phyloP scores from a whole-genome alignment of 2,888 invertebrate species.

The Crocallis elinguaria region DNA sequence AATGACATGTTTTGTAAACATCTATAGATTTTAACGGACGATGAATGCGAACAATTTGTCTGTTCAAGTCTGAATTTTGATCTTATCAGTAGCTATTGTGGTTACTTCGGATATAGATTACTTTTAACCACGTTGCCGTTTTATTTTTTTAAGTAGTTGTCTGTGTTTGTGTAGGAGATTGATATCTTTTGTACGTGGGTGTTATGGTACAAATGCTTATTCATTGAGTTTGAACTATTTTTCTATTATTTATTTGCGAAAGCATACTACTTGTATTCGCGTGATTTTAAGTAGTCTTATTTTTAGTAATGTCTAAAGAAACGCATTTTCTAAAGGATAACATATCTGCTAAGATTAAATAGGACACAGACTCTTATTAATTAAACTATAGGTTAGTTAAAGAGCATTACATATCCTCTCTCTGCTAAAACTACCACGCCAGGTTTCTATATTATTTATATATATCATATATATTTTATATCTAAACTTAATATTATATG shows the following conservation, averaged over 20 bases:
- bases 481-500: too few species aligned
- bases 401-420: too few species aligned
- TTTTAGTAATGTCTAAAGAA: too few species aligned
- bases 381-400: too few species aligned
- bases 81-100: conserved; percentile 75
- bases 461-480: too few species aligned
- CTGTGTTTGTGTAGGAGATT: conserved; percentile 33
- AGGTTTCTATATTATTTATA: too few species aligned
- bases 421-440: too few species aligned
- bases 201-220: conserved; percentile 28
- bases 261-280: conserved; percentile 32
- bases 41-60: conserved; percentile 74
- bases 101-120: conserved; percentile 63
- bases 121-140: conserved; percentile 52
- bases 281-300: too few species aligned
- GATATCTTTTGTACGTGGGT: conserved; percentile 36
- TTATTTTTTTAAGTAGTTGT: conserved; percentile 54
- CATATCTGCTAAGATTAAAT: too few species aligned
- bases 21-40: conserved; percentile 58
- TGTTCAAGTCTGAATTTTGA: conserved; percentile 67
- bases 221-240: conserved; percentile 22
- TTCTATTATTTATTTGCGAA: conserved; percentile 2
- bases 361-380: too few species aligned
- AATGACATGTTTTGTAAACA: conserved; percentile 81
- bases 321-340: too few species aligned